These are phyloP conservation scores for Scophthalmus maximus DNA, from an alignment of 2,113 vertebrate species.

Conservation along the genomic window DNA sequence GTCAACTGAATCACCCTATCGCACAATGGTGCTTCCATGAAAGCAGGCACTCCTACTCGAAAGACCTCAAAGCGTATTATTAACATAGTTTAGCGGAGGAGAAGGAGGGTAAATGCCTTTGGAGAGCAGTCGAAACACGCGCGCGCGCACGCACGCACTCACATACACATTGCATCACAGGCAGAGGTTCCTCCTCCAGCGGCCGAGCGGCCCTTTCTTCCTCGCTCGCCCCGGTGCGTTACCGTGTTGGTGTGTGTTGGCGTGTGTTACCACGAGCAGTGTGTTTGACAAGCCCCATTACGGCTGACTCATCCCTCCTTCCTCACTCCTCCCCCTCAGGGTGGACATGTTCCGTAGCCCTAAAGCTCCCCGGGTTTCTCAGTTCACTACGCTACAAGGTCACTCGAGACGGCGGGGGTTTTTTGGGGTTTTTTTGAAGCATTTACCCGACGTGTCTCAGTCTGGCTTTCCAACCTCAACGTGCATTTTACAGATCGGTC, in stretches of 20 bases:
- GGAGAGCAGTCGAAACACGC: slow-evolving; percentile 45
- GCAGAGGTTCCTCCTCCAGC: slow-evolving; percentile 36
- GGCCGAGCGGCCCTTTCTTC: slow-evolving; percentile 34
- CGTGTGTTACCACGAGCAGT: slow-evolving; percentile 36
- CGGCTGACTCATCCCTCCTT: slow-evolving; percentile 65
- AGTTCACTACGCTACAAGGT: slow-evolving; percentile 22
- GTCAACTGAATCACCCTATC: slow-evolving; percentile 59
- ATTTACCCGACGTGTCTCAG: slow-evolving; percentile 2
- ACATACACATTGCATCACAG: slow-evolving; percentile 60
- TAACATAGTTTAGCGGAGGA: slow-evolving; percentile 72
- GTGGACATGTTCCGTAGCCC: slow-evolving; percentile 57
- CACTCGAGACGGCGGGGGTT: neutral
- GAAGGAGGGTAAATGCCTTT: slow-evolving; percentile 55
- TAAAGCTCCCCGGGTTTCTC: slow-evolving; percentile 39
- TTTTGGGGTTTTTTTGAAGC: neutral
- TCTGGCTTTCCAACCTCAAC: slow-evolving; percentile 30
- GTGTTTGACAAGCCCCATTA: slow-evolving; percentile 63
- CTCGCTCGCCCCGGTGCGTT: slow-evolving; percentile 22
- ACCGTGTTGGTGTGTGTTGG: slow-evolving; percentile 10
- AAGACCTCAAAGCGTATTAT: slow-evolving; percentile 69
- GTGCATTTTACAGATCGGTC: slow-evolving; percentile 40
- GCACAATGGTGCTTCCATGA: slow-evolving; percentile 64
- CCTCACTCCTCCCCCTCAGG: slow-evolving; percentile 49
- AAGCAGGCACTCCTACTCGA: slow-evolving; percentile 65
- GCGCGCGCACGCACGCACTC: neutral